Evolutionary conservation across 2,888 invertebrate genomes (phyloP), one percentile per base, ranked within the genome.

Genomic region (Drosophila prostipennis): DNA sequence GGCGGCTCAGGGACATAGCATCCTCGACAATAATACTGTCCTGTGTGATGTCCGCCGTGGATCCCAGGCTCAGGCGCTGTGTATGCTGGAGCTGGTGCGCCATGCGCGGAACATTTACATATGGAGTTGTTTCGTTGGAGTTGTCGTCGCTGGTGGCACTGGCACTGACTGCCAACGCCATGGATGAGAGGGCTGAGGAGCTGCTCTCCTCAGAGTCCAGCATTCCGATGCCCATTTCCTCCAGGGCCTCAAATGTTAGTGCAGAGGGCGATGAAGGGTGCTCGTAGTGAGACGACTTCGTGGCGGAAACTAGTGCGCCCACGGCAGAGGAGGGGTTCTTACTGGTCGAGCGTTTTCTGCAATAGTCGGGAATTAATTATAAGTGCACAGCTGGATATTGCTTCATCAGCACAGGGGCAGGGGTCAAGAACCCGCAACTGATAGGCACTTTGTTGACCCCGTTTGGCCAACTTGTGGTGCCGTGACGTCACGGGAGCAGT

Each of bases 211-310:
- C 93, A 11, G 93, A 93, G 55, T 93, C 93, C 52, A 95, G 88
- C 92, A 94, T 93, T 23, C 93, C 93, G 19, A 95, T 93, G 46
- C 95, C 95, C 92, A 94, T 93, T 78, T 94, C 94, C 76, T 93
- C 89, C 32, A 91, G 83, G 45, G 76, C 69, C 54, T 86, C 87
- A 60, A 46, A 78, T 4, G 87, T 81, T 1, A 86, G 76, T 46
- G 69, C 76, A 2, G 85, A 83, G 7, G 85, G 85, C 6, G 85
- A 86, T 11, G 87, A 87, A n/a, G 83, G 64, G 70, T 81, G 74
- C 34, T 87, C 85, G 80, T 74, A 74, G n/a, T 52, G 57, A 16
- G 79, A 69, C 48, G 84, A 70, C 76, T 90, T 91, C 63, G 87
- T 77, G 57, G 76, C 59, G 54, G 82, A 57, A 26, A 73, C 58